Evolutionary conservation across 1,140 invertebrate species (phyloP), one percentile per base, ranked within the genome.

Genomic region (Halictus rubicundus): DNA sequence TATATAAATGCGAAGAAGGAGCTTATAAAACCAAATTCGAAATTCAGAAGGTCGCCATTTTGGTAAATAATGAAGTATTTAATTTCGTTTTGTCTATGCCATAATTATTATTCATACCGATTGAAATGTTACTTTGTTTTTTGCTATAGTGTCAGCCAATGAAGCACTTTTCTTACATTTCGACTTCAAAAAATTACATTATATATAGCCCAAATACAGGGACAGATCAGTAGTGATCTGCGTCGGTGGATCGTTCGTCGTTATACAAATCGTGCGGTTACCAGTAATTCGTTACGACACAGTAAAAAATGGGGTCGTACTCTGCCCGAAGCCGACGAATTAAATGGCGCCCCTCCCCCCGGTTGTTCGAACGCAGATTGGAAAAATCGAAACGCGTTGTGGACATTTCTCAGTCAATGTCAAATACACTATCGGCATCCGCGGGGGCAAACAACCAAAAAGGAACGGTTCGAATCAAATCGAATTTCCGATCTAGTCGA

Each of bases 331-430:
- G 61, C 80, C 32, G 25, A 83, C 74, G 84, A 84, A 86, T 87
- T 86, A 84, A 87, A 87, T 65, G 81, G 81, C 74, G 49, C 21
- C 19, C 6, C 27, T n/a, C n/a, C 54, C 60, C 6, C 27, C 54
- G 64, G 12, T n/a, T 65, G 77, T 72, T 46, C 63, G 63, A 23
- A 54, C 72, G 71, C 68, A 84, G 81, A 84, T 87, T 87, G 85
- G 78, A 87, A 88, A 88, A 88, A 83, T 85, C 77, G 74, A 61
- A 69, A 61, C 76, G 78, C 77, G 68, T 70, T 27, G 74, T 52
- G 81, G 74, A 83, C 84, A 86, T 89, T 88, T 87, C 88, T 89
- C 85, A 88, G 72, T 78, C 80, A 69, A 81, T 83, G 82, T 85
- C 83, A 88, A 89, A 87, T 86, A 87, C 81, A 80, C 81, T 75